phyloP scores from a whole-genome alignment of 2,888 invertebrate genomes.

The Andrena haemorrhoa region DNA sequence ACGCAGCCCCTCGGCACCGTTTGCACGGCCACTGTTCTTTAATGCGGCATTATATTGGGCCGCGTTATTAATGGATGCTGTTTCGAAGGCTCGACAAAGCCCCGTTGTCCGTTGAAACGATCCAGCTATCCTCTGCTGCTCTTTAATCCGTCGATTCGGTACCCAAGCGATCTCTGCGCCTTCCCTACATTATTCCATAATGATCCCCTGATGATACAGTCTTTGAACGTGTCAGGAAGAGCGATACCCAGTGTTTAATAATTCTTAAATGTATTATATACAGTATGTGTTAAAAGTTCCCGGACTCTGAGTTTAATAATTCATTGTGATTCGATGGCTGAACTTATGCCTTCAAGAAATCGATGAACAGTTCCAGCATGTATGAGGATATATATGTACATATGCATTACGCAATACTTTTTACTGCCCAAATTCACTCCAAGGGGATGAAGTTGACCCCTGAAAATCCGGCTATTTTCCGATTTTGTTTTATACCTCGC shows the following conservation, averaged over 20 bases:
- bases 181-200: constrained; percentile 52
- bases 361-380: too few relatives aligned
- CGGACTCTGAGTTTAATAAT: too few relatives aligned
- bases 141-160: constrained; percentile 64
- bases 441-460: too few relatives aligned
- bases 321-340: too few relatives aligned
- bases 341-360: neutral
- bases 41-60: constrained; percentile 81
- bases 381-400: too few relatives aligned
- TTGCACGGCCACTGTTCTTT: constrained; percentile 72
- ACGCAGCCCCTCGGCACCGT: constrained; percentile 66
- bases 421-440: too few relatives aligned
- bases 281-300: too few relatives aligned
- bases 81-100: constrained; percentile 61
- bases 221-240: constrained; percentile 44
- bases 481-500: too few relatives aligned
- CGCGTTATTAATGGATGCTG: constrained; percentile 78
- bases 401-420: too few relatives aligned
- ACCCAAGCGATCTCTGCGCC: constrained; percentile 49
- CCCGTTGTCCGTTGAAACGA: constrained; percentile 56
- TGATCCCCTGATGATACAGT: constrained; percentile 55
- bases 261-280: constrained; percentile 17
- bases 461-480: too few relatives aligned
- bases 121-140: constrained; percentile 42
- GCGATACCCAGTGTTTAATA: constrained; percentile 40